Conservation (phyloP, 2,888 invertebrate genomes). For the Cheilosia soror region DNA sequence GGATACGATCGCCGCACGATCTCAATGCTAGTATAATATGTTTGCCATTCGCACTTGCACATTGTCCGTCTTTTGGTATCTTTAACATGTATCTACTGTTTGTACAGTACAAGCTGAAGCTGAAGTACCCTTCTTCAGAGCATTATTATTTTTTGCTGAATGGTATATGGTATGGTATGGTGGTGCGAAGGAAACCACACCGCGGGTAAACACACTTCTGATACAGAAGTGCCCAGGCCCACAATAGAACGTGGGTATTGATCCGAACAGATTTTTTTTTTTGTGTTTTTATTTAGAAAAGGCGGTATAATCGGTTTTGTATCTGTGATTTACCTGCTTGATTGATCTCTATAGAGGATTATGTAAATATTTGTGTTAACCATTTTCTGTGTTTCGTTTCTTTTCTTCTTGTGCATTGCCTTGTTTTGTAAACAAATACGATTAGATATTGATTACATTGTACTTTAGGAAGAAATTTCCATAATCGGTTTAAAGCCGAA, state of each 20-base stretch:
- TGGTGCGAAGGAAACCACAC: constrained; percentile 6
- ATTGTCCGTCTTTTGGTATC: constrained; percentile 51
- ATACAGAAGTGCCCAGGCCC: constrained; percentile 30
- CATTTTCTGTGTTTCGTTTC: background rate
- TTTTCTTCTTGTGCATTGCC: constrained; percentile 6
- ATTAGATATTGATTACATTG: background rate
- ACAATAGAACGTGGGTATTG: constrained; percentile 13
- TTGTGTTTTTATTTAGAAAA: background rate
- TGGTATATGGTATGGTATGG: background rate
- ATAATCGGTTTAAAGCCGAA: background rate
- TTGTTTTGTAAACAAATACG: constrained; percentile 35
- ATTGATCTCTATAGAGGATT: constrained; percentile 52
- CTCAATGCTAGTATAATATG: background rate
- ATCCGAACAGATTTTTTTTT: background rate
- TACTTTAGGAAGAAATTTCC: background rate
- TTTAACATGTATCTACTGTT: constrained; percentile 55
- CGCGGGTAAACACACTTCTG: constrained; percentile 52
- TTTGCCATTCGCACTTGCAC: constrained; percentile 60
- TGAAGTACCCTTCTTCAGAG: constrained; percentile 63
- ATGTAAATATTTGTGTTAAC: constrained; percentile 61
- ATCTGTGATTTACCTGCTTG: constrained; percentile 57
- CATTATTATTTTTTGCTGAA: constrained; percentile 12
- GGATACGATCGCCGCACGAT: constrained; percentile 37
- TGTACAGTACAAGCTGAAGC: constrained; percentile 43
- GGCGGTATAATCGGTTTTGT: constrained; percentile 43